Evolutionary conservation across 2,888 invertebrate species (phyloP).

Genomic region (Yponomeuta sedellus): DNA sequence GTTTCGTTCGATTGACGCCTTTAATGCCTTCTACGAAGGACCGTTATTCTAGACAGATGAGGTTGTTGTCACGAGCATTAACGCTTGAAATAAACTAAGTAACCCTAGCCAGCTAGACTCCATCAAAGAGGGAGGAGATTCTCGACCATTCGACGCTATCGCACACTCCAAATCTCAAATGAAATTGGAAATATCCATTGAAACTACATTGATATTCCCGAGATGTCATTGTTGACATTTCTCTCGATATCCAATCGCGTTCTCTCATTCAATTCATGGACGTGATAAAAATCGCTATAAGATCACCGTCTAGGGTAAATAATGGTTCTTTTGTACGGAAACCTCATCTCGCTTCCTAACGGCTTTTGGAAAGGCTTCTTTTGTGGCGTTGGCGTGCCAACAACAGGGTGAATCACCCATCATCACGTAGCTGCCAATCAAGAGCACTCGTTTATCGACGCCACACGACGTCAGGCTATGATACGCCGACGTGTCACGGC

Average conservation of each 20-base stretch:
- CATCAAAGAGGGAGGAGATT: neutral
- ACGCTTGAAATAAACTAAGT: neutral
- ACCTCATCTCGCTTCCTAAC: neutral
- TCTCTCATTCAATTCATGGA: neutral
- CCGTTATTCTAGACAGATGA: neutral
- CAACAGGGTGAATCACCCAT: neutral
- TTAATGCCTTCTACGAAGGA: neutral
- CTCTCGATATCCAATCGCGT: neutral
- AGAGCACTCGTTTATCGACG: slow-evolving; percentile 58
- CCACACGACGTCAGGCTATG: slow-evolving; percentile 33
- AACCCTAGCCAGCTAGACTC: neutral
- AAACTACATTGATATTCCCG: neutral
- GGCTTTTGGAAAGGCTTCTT: neutral
- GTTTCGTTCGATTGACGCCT: neutral
- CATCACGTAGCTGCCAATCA: slow-evolving; percentile 58
- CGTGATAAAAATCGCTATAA: neutral
- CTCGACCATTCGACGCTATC: neutral
- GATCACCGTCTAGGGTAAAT: neutral
- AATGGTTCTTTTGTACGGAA: neutral
- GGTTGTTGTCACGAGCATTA: neutral
- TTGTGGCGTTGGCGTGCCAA: slow-evolving; percentile 1
- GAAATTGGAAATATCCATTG: neutral
- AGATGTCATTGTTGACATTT: neutral
- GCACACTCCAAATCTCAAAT: neutral
- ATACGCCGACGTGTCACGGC: slow-evolving; percentile 38